Evolutionary conservation across 2,888 invertebrate genomes (phyloP).

Genomic region (Tiliacea citrago): DNA sequence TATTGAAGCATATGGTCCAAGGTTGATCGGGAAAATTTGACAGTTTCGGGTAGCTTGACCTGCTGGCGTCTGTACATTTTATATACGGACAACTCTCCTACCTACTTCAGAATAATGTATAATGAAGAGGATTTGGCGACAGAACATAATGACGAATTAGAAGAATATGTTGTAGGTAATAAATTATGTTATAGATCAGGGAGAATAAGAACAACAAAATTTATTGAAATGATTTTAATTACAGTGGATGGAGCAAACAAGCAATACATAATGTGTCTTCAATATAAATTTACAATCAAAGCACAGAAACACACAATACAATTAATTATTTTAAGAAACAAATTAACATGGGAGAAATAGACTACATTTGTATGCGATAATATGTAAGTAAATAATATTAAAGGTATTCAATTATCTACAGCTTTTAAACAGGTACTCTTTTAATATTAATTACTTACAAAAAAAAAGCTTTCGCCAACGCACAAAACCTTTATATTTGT

Average conservation of each 20-base stretch:
- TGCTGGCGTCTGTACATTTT: too few species aligned
- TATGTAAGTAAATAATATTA: neutral
- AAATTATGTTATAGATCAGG: neutral
- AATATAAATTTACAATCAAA: constrained; percentile 20
- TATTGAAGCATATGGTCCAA: too few species aligned
- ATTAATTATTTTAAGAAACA: neutral
- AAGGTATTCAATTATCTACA: constrained; percentile 19
- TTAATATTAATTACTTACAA: neutral
- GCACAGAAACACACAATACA: constrained; percentile 6
- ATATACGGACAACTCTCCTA: too few species aligned
- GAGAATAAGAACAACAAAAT: constrained; percentile 13
- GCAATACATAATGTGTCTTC: neutral
- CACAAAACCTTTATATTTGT: neutral
- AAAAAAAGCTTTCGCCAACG: neutral
- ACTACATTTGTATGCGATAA: constrained; percentile 1
- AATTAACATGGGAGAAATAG: constrained; percentile 28
- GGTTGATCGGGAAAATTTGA: too few species aligned
- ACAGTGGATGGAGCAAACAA: constrained; percentile 28
- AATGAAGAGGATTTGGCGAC: neutral
- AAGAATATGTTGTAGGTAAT: neutral
- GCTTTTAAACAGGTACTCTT: constrained; percentile 9
- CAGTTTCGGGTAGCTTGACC: too few species aligned
- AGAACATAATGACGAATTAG: neutral
- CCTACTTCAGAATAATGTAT: neutral
- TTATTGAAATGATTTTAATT: constrained; percentile 39